Evolutionary conservation across 2,797 vertebrate species (phyloP), one percentile per base, ranked within the genome.

Genomic region (Lithobates pipiens): DNA sequence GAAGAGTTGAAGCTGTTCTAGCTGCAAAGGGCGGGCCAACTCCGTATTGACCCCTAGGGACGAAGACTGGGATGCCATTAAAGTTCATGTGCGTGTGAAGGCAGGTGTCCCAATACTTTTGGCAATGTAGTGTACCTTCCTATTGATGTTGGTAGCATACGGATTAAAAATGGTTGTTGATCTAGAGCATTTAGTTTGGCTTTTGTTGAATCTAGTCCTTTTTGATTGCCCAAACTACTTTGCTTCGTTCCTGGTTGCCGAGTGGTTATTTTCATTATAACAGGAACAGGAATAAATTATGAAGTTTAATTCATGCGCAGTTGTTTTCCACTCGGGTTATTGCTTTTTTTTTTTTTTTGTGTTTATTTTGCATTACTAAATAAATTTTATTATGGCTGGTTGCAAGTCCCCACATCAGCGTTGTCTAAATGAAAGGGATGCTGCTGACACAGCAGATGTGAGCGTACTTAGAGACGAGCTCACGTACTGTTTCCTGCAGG

Each of bases 371-470:
- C 25, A 57, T 71, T 83, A 16, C 7, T 74, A 57, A 87, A 79
- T 79, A 83, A 21, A 87, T 69, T 29, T 75, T 74, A 70, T 42
- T 83, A 69, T 75, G 69, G 61, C 85, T 83, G 70, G 39, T 75
- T 86, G 80, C 57, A 69, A 74, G 69, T 78, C 75, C 36, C 68
- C 69, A 27, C 13, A 42, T 86, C 42, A 68, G 68, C 76, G 44
- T 63, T 73, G 42, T 50, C 80, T 82, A 74, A 86, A 75, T 82
- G 61, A 73, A 73, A 54, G 39, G 44, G 75, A 69, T 57, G 83
- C 69, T 50, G 80, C 85, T 83, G 76, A 87, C 80, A 46, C 57
- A 75, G 85, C 85, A 79, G 69, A 39, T 83, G 34, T 83, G 73
- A 29, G 68, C 78, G 70, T 87, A 79, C 76, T 86, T 83, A 57